These are phyloP conservation scores for Ischnus inquisitorius DNA, from an alignment of 2,888 invertebrate genomes.

Conservation along the genomic window DNA sequence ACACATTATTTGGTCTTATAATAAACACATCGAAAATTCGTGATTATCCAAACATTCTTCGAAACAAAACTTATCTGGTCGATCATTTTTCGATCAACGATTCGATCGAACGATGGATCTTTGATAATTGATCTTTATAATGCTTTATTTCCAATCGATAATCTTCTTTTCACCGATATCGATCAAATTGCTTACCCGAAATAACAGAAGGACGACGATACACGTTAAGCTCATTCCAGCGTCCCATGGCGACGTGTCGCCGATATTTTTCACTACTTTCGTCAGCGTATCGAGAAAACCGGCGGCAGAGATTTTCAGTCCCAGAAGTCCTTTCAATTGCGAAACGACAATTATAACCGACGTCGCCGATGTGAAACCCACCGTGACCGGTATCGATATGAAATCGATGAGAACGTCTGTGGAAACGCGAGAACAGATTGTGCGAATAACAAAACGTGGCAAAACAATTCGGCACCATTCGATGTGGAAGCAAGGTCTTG, in stretches of 20 bases:
- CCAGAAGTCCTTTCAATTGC: conserved; percentile 92
- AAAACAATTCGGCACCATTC: too few relatives aligned
- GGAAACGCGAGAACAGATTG: conserved; percentile 66
- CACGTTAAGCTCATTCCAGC: conserved; percentile 90
- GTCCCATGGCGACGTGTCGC: conserved; percentile 90
- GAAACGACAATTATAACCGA: conserved; percentile 96
- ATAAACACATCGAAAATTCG: too few relatives aligned
- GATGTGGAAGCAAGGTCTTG: too few relatives aligned
- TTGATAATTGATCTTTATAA: not conserved
- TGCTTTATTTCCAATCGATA: too few relatives aligned
- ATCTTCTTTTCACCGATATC: too few relatives aligned
- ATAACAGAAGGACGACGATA: conserved; percentile 90
- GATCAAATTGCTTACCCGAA: conserved; percentile 88
- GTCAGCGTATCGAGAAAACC: conserved; percentile 92
- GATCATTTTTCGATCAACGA: not conserved
- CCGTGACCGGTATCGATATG: conserved; percentile 95
- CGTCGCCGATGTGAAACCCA: conserved; percentile 96
- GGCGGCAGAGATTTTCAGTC: conserved; percentile 90
- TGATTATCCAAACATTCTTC: too few relatives aligned
- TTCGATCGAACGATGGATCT: not conserved
- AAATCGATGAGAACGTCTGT: conserved; percentile 95
- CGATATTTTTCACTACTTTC: conserved; percentile 90
- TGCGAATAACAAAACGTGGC: not conserved
- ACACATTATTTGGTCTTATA: too few relatives aligned
- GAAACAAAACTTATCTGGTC: too few relatives aligned